A percentile compares a stretch with the other conserved stretches of the same genome.
phyloP scores from a whole-genome alignment of 2,888 invertebrate species.

The Leptopterna dolabrata region DNA sequence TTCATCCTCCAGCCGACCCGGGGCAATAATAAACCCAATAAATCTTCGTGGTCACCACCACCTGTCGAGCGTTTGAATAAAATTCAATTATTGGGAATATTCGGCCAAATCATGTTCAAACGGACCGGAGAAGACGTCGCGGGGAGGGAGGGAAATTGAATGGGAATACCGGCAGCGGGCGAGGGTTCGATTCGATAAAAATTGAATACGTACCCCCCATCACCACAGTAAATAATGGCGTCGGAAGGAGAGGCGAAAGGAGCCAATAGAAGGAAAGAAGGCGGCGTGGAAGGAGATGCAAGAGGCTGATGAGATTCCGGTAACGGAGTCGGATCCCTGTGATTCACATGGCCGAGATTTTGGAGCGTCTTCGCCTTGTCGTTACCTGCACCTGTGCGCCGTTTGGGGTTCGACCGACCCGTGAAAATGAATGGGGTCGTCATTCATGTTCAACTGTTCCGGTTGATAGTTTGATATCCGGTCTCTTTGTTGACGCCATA shows the following conservation, averaged over 20 bases:
- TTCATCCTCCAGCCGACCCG: no score
- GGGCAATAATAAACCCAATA: no score
- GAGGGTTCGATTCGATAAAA: conserved; percentile 43
- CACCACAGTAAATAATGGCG: conserved; percentile 38
- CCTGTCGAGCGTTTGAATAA: neutral
- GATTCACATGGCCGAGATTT: neutral
- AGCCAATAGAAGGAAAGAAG: neutral
- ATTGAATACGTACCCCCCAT: conserved; percentile 27
- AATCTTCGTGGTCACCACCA: neutral
- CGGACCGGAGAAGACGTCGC: neutral
- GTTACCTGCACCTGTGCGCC: conserved; percentile 32
- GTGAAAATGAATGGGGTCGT: neutral
- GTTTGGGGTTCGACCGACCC: neutral
- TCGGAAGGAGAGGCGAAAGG: neutral
- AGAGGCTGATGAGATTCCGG: conserved; percentile 46
- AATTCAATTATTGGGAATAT: conserved; percentile 29
- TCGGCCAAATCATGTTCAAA: neutral
- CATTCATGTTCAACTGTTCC: no score
- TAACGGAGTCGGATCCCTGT: conserved; percentile 41
- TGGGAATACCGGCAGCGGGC: conserved; percentile 25
- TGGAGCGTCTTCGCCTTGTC: neutral
- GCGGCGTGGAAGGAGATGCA: neutral
- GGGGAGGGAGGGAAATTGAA: conserved; percentile 11
- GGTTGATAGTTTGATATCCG: no score
- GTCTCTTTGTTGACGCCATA: no score